These are phyloP conservation scores for Neopipo cinnamomea DNA, from an alignment of 2,113 vertebrate species.

Conservation along the genomic window DNA sequence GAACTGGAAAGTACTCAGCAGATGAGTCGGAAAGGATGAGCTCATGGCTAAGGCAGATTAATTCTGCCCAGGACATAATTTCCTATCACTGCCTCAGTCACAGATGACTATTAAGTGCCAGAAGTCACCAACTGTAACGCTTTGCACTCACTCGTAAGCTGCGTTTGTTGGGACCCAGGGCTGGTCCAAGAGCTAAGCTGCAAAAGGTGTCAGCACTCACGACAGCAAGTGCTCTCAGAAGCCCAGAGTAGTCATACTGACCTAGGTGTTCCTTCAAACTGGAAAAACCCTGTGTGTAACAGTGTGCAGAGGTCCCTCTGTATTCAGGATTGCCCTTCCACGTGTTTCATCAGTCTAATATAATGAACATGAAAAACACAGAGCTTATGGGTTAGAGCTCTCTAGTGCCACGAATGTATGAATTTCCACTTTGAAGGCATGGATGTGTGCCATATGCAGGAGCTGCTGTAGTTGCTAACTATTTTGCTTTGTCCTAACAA, in stretches of 20 bases:
- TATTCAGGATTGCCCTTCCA: background rate
- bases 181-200: background rate
- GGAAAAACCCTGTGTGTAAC: background rate
- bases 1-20: background rate
- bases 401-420: background rate
- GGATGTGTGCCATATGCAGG: background rate
- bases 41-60: slow-evolving; percentile 8
- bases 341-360: background rate
- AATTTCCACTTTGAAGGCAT: background rate
- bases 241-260: too few relatives aligned
- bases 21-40: slow-evolving; percentile 24
- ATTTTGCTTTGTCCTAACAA: background rate
- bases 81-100: background rate
- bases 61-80: background rate
- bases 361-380: background rate
- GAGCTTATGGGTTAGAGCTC: background rate
- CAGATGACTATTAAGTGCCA: background rate
- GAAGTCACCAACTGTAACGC: background rate
- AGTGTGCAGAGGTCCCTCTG: background rate
- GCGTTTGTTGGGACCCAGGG: accelerated
- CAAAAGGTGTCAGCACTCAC: background rate
- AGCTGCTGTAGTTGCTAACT: background rate
- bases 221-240: background rate
- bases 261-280: background rate
- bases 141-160: accelerated